Conservation (phyloP, 2,888 invertebrate species). For the Pegoplata infirma region DNA sequence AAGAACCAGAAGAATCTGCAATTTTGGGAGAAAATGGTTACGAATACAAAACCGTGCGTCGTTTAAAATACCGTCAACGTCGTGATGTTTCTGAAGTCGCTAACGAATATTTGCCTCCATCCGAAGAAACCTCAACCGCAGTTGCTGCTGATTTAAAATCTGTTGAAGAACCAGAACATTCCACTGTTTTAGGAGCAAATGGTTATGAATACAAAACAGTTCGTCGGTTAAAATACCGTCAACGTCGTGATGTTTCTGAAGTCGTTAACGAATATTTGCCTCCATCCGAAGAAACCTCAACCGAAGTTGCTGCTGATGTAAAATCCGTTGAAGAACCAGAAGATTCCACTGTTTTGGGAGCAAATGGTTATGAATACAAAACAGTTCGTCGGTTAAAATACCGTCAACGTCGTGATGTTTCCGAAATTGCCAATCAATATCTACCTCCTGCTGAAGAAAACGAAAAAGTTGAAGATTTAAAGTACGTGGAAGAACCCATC, state of each 20-base stretch:
- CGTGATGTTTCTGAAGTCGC: slow-evolving; percentile 68
- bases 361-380: slow-evolving; percentile 31
- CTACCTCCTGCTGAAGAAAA: slow-evolving; percentile 44
- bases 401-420: slow-evolving; percentile 31
- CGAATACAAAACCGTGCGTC: slow-evolving; percentile 69
- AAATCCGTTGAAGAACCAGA: slow-evolving; percentile 24
- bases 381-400: slow-evolving; percentile 20
- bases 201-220: slow-evolving; percentile 48
- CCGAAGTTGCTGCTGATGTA: slow-evolving; percentile 55
- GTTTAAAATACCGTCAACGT: slow-evolving; percentile 66
- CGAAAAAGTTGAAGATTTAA: slow-evolving; percentile 10
- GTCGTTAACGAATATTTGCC: slow-evolving; percentile 55
- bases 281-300: slow-evolving; percentile 47
- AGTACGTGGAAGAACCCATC: slow-evolving; percentile 64
- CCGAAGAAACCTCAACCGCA: slow-evolving; percentile 58
- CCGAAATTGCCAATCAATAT: slow-evolving; percentile 45
- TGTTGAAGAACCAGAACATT: slow-evolving; percentile 8
- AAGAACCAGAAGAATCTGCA: slow-evolving; percentile 22
- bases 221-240: slow-evolving; percentile 34
- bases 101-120: slow-evolving; percentile 69
- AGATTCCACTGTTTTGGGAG: slow-evolving; percentile 6
- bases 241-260: slow-evolving; percentile 69
- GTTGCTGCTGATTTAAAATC: slow-evolving; percentile 23
- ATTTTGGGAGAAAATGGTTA: slow-evolving; percentile 63
- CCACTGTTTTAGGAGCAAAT: slow-evolving; percentile 33